phyloP scores from a whole-genome alignment of 2,113 vertebrate genomes.

The Notechis scutatus region DNA sequence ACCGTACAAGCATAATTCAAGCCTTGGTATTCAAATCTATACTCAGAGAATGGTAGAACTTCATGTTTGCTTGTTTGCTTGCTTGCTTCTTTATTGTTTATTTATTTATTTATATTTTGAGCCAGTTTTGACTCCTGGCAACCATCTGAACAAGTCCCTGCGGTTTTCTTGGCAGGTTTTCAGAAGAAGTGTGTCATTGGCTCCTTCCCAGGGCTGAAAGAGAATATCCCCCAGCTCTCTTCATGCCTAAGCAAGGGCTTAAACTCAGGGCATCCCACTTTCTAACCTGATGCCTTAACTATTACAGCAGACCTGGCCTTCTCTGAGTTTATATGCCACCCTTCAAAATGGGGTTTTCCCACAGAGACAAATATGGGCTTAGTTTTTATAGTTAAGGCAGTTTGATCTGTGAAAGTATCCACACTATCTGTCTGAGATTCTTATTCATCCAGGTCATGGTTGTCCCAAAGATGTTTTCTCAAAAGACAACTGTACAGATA shows the following conservation, averaged over 20 bases:
- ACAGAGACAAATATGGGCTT: background rate
- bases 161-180: background rate
- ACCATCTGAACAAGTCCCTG: background rate
- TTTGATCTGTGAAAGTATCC: background rate
- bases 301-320: background rate
- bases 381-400: background rate
- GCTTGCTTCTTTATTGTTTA: background rate
- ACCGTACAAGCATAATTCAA: background rate
- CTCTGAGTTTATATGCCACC: background rate
- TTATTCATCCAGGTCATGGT: background rate
- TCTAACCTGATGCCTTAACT: background rate
- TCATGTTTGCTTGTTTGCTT: background rate
- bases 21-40: background rate
- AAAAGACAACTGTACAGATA: background rate
- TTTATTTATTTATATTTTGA: background rate
- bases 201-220: background rate
- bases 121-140: background rate
- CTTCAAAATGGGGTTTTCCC: background rate
- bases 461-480: background rate
- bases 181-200: background rate
- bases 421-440: background rate
- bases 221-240: background rate
- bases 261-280: background rate
- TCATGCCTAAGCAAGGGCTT: background rate
- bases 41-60: background rate